Base-by-base conservation (phyloP, 1,140 invertebrate genomes). In the Drosophila persimilis region DNA sequence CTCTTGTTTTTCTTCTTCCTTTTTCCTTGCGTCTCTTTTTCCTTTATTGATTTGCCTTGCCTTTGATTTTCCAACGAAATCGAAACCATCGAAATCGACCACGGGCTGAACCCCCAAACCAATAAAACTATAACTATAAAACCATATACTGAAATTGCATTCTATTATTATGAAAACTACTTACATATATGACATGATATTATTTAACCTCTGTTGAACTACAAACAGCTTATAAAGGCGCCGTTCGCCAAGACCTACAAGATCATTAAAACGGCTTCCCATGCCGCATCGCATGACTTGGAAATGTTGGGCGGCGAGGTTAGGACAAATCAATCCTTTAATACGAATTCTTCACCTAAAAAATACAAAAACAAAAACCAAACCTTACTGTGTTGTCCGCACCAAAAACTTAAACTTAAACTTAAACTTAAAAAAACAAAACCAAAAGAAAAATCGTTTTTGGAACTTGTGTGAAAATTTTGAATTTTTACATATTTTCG, bases 171-270 rank as follows among this genome's bases (percentile, higher is more conserved):
- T 39, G 35, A 31, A 11, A 39, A 39, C 35, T 13, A 39, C 35
- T 5, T 39, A 39, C 35, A 48, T 46, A 50, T 59, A 31, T 70
- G 41, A 29, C 65, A 47, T 73, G 35, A 78, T 79, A 54, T 78
- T 73, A 64, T 46, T 26, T 64, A 74, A 65, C 41, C 41, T 73
- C 58, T 70, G 76, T 71, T 48, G 75, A 51, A 77, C 75, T 70
- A 62, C 75, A 65, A 39, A 80, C 95, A 97, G 96, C 95, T 97
- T 93, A 95, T 98, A 94, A 98, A 97, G 95, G 97, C 96, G 92
- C 97, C 97, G 88, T 97, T 97, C 93, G 96, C 96, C 94, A 97
- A 97, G 95, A 95, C 97, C 94, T 97, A 97, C 95, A 96, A 95
- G 93, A 96, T 98, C 93, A 95, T 98, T 94, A 97, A 97, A 95